Percentiles rank a stretch among this genome's conserved stretches.
These are phyloP conservation scores for Eupristina koningsbergeri DNA, from an alignment of 1,140 invertebrate genomes.

Conservation along the genomic window DNA sequence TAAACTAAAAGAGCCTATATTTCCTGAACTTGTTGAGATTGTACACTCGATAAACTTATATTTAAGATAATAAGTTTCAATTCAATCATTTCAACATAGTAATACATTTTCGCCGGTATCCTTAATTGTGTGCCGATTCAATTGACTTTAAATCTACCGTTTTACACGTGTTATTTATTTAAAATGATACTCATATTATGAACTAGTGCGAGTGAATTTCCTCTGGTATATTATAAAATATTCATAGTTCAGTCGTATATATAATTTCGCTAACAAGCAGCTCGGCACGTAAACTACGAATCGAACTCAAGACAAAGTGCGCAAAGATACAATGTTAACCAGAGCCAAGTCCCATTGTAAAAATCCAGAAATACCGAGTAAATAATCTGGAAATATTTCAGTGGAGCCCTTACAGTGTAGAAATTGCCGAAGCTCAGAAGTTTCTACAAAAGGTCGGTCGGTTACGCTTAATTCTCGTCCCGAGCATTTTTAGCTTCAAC, in stretches of 20 bases:
- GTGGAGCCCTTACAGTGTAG: no score
- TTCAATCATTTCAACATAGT: background rate
- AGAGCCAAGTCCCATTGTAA: background rate
- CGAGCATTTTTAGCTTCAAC: conserved; percentile 28
- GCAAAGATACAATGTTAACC: background rate
- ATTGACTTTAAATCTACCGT: background rate
- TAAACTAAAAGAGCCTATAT: no score
- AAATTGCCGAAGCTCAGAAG: no score
- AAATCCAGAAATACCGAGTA: background rate
- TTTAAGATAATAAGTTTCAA: background rate
- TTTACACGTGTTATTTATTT: no score
- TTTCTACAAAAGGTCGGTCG: no score
- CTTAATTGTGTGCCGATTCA: background rate
- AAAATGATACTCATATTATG: no score
- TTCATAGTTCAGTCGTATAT: background rate
- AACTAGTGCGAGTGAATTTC: no score
- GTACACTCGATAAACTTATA: background rate
- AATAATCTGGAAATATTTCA: background rate
- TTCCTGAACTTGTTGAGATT: no score
- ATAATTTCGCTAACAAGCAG: background rate
- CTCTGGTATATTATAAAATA: no score
- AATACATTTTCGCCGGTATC: background rate
- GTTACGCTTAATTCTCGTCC: no score
- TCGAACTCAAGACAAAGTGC: background rate
- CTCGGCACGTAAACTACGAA: background rate